These are phyloP conservation scores for Austrolebias charrua DNA, from an alignment of 2,797 vertebrate genomes.

Conservation along the genomic window DNA sequence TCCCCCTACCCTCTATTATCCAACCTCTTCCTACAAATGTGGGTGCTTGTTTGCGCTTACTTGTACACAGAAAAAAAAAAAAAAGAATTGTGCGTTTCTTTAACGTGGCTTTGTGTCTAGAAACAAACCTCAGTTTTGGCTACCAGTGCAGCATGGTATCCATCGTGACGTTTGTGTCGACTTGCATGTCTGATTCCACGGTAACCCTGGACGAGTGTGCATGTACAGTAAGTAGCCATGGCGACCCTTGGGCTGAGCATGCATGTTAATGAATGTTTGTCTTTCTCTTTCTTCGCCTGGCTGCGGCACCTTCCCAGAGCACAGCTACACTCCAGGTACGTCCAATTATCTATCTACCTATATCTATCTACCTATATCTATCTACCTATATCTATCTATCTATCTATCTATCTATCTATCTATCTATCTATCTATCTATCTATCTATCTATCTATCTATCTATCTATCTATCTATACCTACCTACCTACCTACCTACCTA, in stretches of 20 bases:
- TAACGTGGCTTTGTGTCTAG: constrained; percentile 20
- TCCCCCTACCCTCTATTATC: neutral
- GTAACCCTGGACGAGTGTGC: constrained; percentile 73
- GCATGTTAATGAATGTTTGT: constrained; percentile 99
- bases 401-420: too few species aligned
- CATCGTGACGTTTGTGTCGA: constrained; percentile 66
- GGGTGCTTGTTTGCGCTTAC: constrained; percentile 32
- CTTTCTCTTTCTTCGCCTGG: constrained; percentile 97
- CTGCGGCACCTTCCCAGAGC: constrained; percentile 91
- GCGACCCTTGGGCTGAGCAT: constrained; percentile 90
- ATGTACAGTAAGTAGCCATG: constrained; percentile 95
- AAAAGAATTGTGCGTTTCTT: constrained; percentile 30
- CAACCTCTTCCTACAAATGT: constrained; percentile 42
- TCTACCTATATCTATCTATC: constrained; percentile 56
- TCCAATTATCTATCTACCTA: constrained; percentile 76
- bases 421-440: too few species aligned
- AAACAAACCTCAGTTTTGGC: constrained; percentile 55
- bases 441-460: too few species aligned
- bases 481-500: too few species aligned
- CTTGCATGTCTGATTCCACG: constrained; percentile 70
- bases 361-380: constrained; percentile 62
- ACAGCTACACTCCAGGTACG: constrained; percentile 99
- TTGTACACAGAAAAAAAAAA: constrained; percentile 31
- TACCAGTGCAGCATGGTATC: constrained; percentile 70
- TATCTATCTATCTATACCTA: too few species aligned